Conservation (phyloP, 2,888 invertebrate species). For the Invenusta paracnida region DNA sequence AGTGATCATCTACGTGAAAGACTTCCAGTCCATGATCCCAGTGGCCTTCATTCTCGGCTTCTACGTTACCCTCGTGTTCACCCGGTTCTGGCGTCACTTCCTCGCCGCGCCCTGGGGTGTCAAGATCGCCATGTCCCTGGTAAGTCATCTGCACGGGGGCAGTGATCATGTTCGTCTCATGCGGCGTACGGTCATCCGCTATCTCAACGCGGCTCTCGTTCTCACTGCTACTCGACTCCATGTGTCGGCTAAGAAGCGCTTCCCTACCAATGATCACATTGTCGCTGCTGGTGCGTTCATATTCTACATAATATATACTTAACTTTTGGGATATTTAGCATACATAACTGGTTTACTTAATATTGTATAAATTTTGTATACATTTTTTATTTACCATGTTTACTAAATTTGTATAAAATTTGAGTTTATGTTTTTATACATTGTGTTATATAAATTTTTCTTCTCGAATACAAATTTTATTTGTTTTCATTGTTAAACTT, state of each 20-base stretch:
- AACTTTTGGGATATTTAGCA: neutral
- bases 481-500: no score
- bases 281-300: constrained; percentile 2
- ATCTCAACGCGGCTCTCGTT: constrained; percentile 6
- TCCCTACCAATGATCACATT: neutral
- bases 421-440: no score
- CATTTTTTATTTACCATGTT: neutral
- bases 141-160: neutral
- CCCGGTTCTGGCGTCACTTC: constrained; percentile 36
- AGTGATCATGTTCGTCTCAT: neutral
- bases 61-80: constrained; percentile 32
- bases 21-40: constrained; percentile 31
- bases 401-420: no score
- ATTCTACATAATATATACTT: neutral
- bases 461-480: no score
- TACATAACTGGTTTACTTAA: neutral
- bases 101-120: constrained; percentile 22
- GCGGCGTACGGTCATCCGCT: constrained; percentile 26
- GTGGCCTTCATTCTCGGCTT: constrained; percentile 34
- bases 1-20: constrained; percentile 4
- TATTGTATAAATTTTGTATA: neutral
- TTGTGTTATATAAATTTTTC: no score
- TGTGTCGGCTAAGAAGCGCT: constrained; percentile 32
- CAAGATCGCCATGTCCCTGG: neutral
- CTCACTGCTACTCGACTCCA: constrained; percentile 7